Conservation (phyloP, 2,797 vertebrate genomes). For the Myotis myotis region DNA sequence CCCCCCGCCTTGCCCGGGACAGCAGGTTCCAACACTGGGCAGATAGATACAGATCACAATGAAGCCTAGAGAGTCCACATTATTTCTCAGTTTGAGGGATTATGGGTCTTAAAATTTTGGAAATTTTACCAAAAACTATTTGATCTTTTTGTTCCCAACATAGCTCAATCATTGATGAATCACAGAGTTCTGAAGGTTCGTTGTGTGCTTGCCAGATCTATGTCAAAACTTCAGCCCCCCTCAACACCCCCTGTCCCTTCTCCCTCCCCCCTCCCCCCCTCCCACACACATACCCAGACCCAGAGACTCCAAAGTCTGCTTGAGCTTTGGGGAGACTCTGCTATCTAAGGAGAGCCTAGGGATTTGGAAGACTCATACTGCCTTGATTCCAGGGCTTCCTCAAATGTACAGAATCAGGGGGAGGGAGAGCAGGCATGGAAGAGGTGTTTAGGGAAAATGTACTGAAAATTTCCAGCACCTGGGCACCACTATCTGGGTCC, state of each 20-base stretch:
- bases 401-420: neutral
- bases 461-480: neutral
- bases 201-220: neutral
- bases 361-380: neutral
- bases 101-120: conserved; percentile 7
- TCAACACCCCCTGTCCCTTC: neutral
- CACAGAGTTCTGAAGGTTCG: neutral
- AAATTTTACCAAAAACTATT: neutral
- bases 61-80: neutral
- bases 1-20: neutral
- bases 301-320: neutral
- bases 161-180: neutral
- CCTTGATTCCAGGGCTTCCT: neutral
- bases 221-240: neutral
- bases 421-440: neutral
- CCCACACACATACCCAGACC: too few species aligned
- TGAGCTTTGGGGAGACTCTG: neutral
- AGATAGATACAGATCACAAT: neutral
- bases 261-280: fast-evolving
- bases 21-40: conserved; percentile 53
- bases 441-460: neutral
- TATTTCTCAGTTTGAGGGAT: conserved; percentile 25
- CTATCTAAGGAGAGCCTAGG: neutral
- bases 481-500: neutral
- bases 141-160: neutral